A percentile compares a stretch with the other conserved stretches of the same genome.
Conservation (phyloP, 1,140 invertebrate species). For the Drosophila aff. region DNA sequence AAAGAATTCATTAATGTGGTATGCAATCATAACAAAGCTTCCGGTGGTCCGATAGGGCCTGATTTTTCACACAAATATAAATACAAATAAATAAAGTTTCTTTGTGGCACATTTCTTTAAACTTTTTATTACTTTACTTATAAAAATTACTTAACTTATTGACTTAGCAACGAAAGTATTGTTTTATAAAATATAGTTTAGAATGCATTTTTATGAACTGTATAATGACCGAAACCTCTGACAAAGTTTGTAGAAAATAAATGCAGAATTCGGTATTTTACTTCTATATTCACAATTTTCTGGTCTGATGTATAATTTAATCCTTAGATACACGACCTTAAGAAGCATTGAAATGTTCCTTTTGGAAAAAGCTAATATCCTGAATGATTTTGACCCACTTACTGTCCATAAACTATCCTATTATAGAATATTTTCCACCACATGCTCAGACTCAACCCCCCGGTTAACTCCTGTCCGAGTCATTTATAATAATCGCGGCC, state of each 20-base stretch:
- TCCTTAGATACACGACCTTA: constrained; percentile 6
- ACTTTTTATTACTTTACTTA: not conserved
- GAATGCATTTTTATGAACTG: not conserved
- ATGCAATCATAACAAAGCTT: too few relatives aligned
- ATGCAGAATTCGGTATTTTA: not conserved
- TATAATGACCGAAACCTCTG: too few relatives aligned
- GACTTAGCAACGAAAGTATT: not conserved
- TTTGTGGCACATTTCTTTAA: not conserved
- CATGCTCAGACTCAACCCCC: constrained; percentile 15
- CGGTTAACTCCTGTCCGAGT: constrained; percentile 25
- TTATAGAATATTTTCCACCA: constrained; percentile 34
- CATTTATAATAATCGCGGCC: constrained; percentile 39
- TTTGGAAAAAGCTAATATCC: constrained; percentile 17
- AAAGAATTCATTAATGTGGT: not conserved
- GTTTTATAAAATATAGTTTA: not conserved
- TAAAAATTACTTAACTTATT: not conserved
- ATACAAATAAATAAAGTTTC: too few relatives aligned
- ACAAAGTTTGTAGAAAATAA: not conserved
- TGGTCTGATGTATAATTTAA: constrained; percentile 19
- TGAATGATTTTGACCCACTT: constrained; percentile 70
- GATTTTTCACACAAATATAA: not conserved
- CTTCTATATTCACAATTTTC: not conserved
- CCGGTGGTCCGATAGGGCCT: too few relatives aligned
- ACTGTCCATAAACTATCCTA: constrained; percentile 67
- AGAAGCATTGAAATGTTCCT: constrained; percentile 2